Evolutionary conservation across 1,140 invertebrate species (phyloP).

Genomic region (Drosophila repleta): DNA sequence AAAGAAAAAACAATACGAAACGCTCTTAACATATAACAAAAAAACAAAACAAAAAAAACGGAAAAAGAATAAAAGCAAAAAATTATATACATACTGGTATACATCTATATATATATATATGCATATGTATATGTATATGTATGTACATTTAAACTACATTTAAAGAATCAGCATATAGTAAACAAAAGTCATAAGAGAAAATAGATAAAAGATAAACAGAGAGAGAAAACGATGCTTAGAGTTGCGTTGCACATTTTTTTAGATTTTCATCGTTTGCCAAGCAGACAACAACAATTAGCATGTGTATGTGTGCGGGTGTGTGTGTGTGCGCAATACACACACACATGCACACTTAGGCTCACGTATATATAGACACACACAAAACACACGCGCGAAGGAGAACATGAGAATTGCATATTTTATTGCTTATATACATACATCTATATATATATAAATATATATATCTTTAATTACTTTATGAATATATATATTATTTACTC

Average conservation of each 20-base stretch:
- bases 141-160: slow-evolving; percentile 62
- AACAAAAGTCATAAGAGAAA: slow-evolving; percentile 51
- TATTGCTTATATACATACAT: slow-evolving; percentile 71
- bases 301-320: slow-evolving; percentile 15
- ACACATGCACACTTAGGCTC: slow-evolving; percentile 45
- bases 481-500: slow-evolving; percentile 76
- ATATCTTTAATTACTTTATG: slow-evolving; percentile 55
- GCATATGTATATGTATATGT: slow-evolving; percentile 60
- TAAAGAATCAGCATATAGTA: slow-evolving; percentile 57
- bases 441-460: slow-evolving; percentile 37
- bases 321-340: slow-evolving; percentile 34
- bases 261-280: slow-evolving; percentile 80
- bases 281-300: slow-evolving; percentile 65
- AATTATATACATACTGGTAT: slow-evolving; percentile 51
- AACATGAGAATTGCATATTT: slow-evolving; percentile 59
- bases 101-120: slow-evolving; percentile 44
- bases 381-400: slow-evolving; percentile 26
- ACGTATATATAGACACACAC: slow-evolving; percentile 40
- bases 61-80: slow-evolving; percentile 28
- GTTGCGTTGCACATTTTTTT: slow-evolving; percentile 80
- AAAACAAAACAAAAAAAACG: slow-evolving; percentile 20
- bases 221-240: slow-evolving; percentile 73
- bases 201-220: slow-evolving; percentile 48
- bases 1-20: slow-evolving; percentile 64
- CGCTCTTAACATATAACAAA: slow-evolving; percentile 68